Evolutionary conservation across 2,888 invertebrate genomes (phyloP), one percentile per base, ranked within the genome.

Genomic region (Stenichneumon culpator): DNA sequence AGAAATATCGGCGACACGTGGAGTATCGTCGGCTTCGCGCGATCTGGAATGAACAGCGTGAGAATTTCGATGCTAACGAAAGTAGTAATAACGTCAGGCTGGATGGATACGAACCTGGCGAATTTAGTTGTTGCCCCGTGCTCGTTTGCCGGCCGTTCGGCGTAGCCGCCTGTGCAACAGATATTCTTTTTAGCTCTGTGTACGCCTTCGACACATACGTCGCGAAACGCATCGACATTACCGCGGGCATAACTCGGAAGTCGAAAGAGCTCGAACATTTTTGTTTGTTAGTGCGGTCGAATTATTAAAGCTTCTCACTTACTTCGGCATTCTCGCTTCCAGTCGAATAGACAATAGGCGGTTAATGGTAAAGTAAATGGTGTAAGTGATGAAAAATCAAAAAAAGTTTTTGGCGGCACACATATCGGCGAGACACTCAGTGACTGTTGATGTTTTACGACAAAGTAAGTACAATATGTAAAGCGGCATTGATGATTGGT

Each of bases 1-100:
- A 96, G 92, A 87, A 90, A 96, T 78, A 95, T 93, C 47, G 96
- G 96, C n/a, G 89, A 89, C 63, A 92, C 84, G 60, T 82, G 90
- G 80, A 88, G 70, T 75, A 87, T 74, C 78, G 87, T 86, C 73
- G 89, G 82, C 72, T 88, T 90, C 70, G 75, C 36, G 36, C 86
- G 78, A 86, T 89, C 92, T 92, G 87, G 25, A 90, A 91, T 3
- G 6, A 32, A n/a, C 28, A 68, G 16, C 7, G 22, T 44, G 32
- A 39, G 7, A 60, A 78, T 69, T 50, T 25, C n/a, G 39, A 16
- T 67, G n/a, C 16, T 5, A 50, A 50, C 50, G n/a, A 50, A 25
- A 22, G 3, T 57, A 4, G 11, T 22, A 2, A 4, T 11, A 57
- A 25, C 22, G 14, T 11, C 14, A 9, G 11, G 25, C 44, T 16